Evolutionary conservation across 2,888 invertebrate genomes (phyloP).

Genomic region (Troides helena): DNA sequence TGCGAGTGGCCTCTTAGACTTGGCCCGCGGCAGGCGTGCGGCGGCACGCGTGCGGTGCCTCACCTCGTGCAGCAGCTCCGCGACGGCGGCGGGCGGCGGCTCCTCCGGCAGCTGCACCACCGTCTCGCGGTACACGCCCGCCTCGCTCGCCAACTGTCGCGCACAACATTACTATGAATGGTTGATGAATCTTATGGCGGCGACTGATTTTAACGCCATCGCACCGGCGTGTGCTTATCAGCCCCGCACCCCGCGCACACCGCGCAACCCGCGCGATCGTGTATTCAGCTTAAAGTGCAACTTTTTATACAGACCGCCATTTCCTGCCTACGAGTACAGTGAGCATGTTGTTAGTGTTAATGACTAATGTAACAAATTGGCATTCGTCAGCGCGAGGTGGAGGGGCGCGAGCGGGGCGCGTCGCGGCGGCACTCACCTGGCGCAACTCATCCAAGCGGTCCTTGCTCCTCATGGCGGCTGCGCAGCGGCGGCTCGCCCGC

Average conservation of each 20-base stretch:
- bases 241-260: too few relatives aligned
- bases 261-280: too few relatives aligned
- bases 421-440: constrained; percentile 43
- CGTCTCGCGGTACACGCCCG: constrained; percentile 48
- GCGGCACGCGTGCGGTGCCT: not conserved
- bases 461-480: constrained; percentile 69
- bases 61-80: constrained; percentile 58
- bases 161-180: too few relatives aligned
- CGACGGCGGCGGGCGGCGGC: constrained; percentile 41
- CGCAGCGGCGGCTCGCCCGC: constrained; percentile 47
- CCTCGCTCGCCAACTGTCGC: constrained; percentile 29
- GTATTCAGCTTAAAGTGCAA: too few relatives aligned
- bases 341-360: not conserved
- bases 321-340: not conserved
- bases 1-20: too few relatives aligned
- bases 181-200: too few relatives aligned
- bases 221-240: too few relatives aligned
- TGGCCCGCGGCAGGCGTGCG: not conserved
- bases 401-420: not conserved
- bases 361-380: not conserved
- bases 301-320: constrained; percentile 13
- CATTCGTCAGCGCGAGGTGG: too few relatives aligned
- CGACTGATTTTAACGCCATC: too few relatives aligned
- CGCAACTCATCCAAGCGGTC: constrained; percentile 70
- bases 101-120: constrained; percentile 37